Conservation (phyloP, 23 tunicate species). For the Clavelina lepadiformis region DNA sequence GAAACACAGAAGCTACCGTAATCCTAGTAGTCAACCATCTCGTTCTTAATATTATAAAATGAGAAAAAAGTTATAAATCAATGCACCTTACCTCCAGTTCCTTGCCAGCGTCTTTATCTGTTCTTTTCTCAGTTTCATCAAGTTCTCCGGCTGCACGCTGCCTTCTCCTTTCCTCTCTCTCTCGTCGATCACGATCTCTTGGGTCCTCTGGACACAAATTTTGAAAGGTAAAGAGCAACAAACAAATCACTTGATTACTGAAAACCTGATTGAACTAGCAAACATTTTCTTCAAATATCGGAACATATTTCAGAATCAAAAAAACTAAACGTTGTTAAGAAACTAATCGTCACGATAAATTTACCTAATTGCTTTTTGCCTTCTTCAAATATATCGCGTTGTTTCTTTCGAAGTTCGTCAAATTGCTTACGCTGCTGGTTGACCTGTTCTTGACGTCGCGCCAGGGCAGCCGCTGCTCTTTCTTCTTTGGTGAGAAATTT, state of each 20-base stretch:
- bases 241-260: too few species aligned
- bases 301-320: too few species aligned
- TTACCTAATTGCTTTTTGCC: conserved; percentile 68
- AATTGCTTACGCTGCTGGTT: conserved; percentile 53
- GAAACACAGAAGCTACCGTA: too few species aligned
- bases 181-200: conserved; percentile 76
- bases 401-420: conserved; percentile 79
- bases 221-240: too few species aligned
- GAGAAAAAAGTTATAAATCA: too few species aligned
- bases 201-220: conserved; percentile 88
- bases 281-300: too few species aligned
- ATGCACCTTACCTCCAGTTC: conserved; percentile 76
- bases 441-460: conserved; percentile 74
- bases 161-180: conserved; percentile 78
- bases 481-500: conserved; percentile 86
- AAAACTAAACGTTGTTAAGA: too few species aligned
- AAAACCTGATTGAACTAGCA: too few species aligned
- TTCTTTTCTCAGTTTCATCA: conserved; percentile 32
- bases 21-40: too few species aligned
- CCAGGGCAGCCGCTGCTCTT: conserved; percentile 86
- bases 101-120: conserved; percentile 83
- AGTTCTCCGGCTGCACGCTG: conserved; percentile 57
- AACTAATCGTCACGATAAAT: neutral
- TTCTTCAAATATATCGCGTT: conserved; percentile 85
- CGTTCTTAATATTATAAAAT: neutral